These are phyloP conservation scores for Linnaemya vulpina DNA, from an alignment of 2,888 invertebrate species.

Conservation along the genomic window DNA sequence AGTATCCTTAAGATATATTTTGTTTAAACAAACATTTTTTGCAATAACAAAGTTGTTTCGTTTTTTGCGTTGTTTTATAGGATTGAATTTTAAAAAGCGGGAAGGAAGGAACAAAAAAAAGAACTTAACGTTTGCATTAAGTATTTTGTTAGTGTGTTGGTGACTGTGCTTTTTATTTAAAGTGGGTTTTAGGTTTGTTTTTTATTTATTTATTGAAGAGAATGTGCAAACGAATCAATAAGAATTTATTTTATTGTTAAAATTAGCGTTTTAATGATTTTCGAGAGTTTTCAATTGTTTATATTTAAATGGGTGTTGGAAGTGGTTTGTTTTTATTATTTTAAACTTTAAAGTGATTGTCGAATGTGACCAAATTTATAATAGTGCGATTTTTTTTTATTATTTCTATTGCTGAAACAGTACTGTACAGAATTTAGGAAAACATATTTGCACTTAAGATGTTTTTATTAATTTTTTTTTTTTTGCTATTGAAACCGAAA, in stretches of 20 bases:
- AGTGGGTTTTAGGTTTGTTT: neutral
- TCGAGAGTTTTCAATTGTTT: constrained; percentile 1
- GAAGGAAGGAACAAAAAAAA: neutral
- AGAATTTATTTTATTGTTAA: constrained; percentile 35
- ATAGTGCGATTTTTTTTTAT: constrained; percentile 2
- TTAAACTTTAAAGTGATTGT: constrained; percentile 26
- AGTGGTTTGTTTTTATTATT: constrained; percentile 6
- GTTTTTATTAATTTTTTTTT: neutral
- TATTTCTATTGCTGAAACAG: neutral
- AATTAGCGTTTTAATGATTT: constrained; percentile 20
- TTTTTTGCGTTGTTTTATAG: neutral
- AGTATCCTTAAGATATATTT: constrained; percentile 4
- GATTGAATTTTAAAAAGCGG: neutral
- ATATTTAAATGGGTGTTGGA: constrained; percentile 28
- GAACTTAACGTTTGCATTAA: neutral
- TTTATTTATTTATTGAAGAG: constrained; percentile 25
- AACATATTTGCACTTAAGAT: too few relatives aligned
- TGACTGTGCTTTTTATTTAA: constrained; percentile 60
- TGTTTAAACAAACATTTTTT: neutral
- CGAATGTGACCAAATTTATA: constrained; percentile 27
- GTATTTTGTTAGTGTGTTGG: constrained; percentile 45
- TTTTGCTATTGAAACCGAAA: neutral
- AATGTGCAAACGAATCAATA: constrained; percentile 22
- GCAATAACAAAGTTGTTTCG: neutral
- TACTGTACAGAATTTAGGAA: neutral